Conservation (phyloP, 2,888 invertebrate genomes). For the Orchestes rusci region DNA sequence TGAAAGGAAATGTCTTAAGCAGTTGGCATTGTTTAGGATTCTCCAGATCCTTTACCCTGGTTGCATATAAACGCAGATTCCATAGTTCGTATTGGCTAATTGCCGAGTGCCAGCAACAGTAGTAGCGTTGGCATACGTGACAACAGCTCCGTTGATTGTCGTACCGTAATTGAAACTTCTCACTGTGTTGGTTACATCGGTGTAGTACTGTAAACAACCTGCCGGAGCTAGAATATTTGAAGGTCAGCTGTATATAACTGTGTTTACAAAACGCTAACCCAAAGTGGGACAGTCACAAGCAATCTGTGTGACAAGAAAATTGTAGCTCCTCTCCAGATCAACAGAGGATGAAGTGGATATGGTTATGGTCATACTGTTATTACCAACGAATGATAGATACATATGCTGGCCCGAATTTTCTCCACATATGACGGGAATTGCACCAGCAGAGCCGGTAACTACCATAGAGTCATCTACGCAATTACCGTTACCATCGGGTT, state of each 20-base stretch:
- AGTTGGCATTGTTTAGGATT: neutral
- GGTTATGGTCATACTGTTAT: slow-evolving; percentile 59
- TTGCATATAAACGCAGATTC: slow-evolving; percentile 64
- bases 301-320: slow-evolving; percentile 64
- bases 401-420: slow-evolving; percentile 74
- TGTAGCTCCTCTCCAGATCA: slow-evolving; percentile 63
- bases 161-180: slow-evolving; percentile 71
- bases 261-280: slow-evolving; percentile 44
- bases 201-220: slow-evolving; percentile 73
- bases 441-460: slow-evolving; percentile 61
- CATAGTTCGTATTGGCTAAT: slow-evolving; percentile 65
- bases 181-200: slow-evolving; percentile 54
- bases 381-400: slow-evolving; percentile 66
- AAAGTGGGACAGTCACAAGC: slow-evolving; percentile 62
- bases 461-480: slow-evolving; percentile 65
- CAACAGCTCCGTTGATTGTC: slow-evolving; percentile 33
- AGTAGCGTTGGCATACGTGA: slow-evolving; percentile 18
- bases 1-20: neutral
- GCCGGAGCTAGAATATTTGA: slow-evolving; percentile 57
- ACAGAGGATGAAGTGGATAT: slow-evolving; percentile 57
- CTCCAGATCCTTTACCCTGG: slow-evolving; percentile 12
- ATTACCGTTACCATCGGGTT: slow-evolving; percentile 65
- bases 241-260: neutral
- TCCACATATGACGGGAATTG: slow-evolving; percentile 72
- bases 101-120: slow-evolving; percentile 56